Evolutionary conservation across 2,797 vertebrate genomes (phyloP), one percentile per base, ranked within the genome.

Genomic region (Agapornis canus): DNA sequence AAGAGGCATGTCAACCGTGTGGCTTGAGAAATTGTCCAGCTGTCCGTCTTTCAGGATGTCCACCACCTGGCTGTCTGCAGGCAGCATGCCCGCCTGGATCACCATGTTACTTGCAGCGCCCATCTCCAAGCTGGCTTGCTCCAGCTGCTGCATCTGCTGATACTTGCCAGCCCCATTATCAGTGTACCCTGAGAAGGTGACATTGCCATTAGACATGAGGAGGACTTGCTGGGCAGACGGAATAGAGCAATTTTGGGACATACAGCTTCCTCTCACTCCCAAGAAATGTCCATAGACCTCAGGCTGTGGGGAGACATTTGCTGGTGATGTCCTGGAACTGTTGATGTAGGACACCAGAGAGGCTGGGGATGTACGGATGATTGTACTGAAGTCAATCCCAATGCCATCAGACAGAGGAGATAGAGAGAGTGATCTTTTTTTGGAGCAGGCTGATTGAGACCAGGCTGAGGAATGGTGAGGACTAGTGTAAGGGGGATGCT

Each of bases 261-360:
- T 99, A 86, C 98, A 99, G 94, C 98, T 98, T 43, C 99, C 99
- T 26, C 98, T 98, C 77, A 99, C 98, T 14, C 99, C 99, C 90
- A 99, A 93, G 86, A 99, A 99, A 96, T 99, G 99, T 22, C 99
- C 99, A 6, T 99, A 99, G 79, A 99, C 99, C 29, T 99, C 99
- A 5, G 98, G 98, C 78, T 98, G 99, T 3, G 99, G 98, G 5
- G 98, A 99, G 45, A 98, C 31, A 4, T 97, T 98, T 39, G 98
- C 97, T 1, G 99, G 98, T 4, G 98, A 99, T 77, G 97, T 97
- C 60, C 98, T 98, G 13, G 98, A 98, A 23, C 99, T 98, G 13
- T 99, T 99, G 93, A 99, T 99, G 69, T 99, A 99, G 40, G 99
- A 99, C 78, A 99, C 99, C 65, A 99, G 97, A 3, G 99, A 99